Base-by-base conservation (phyloP, 2,797 vertebrate species). In the Notolepis coatsorum region DNA sequence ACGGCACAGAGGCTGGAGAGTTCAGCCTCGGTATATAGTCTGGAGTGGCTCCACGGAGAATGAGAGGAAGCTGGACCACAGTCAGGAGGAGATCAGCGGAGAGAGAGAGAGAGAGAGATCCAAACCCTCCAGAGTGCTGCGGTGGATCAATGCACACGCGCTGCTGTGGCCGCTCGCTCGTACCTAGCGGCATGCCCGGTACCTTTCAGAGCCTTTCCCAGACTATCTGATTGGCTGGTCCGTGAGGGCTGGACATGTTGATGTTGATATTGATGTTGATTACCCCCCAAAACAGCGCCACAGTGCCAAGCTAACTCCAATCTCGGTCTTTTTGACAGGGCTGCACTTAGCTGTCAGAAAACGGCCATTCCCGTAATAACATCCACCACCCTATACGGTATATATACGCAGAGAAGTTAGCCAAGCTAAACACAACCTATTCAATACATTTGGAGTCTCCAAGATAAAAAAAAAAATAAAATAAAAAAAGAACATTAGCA, bases 181-280 rank as follows among this genome's bases (percentile, higher is more conserved):
- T 79, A 73, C 61, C 65, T 77, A n/a, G n/a, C n/a, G n/a, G n/a
- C n/a, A n/a, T n/a, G 78, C 64, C 74, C 74, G 38, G 38, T 28
- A 27, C 61, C 72, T 61, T 73, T 65, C 68, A 64, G 52, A 69
- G 63, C 45, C 61, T 45, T 76, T 79, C 74, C 70, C 72, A 85
- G 75, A 79, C 86, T 84, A 88, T 90, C 82, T 79, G 75, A 87
- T 89, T 87, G 79, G 84, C 80, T 68, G 42, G 53, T 78, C 64
- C 65, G 28, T 69, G 48, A 4, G 12, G 1, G n/a, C 43, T 60
- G 65, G 71, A 76, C 74, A 49, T 31, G 13, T 59, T 46, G 69
- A 73, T 71, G 77, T 60, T 69, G 72, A 35, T 69, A 27, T 74
- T 54, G 58, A 79, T 61, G 30, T 30, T 47, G 64, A 81, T 67